Percentiles rank a stretch among this genome's conserved stretches.
These are phyloP conservation scores for Gymnopithys bicolor DNA, from an alignment of 2,797 vertebrate species.

Conservation along the genomic window DNA sequence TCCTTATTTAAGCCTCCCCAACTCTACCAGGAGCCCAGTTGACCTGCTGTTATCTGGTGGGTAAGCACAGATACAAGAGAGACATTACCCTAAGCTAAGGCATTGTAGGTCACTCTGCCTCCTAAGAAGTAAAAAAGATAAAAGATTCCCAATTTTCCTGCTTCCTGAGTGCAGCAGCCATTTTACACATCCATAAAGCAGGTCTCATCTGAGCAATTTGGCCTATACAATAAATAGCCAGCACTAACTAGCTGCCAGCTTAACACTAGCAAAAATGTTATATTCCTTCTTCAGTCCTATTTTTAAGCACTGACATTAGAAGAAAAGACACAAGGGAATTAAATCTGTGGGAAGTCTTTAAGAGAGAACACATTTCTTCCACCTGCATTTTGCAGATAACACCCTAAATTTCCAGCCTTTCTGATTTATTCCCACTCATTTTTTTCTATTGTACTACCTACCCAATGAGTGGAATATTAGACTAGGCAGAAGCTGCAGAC, in stretches of 20 bases:
- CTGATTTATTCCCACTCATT: conserved; percentile 10
- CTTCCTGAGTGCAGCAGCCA: neutral
- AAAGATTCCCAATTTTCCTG: neutral
- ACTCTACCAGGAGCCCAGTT: neutral
- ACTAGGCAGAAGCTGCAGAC: neutral
- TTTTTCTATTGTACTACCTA: neutral
- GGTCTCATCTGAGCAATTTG: neutral
- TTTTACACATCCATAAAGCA: neutral
- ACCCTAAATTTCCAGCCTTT: conserved; percentile 2
- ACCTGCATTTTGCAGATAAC: conserved; percentile 42
- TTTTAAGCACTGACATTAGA: conserved; percentile 24
- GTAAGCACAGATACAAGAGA: neutral
- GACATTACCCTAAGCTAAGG: conserved; percentile 2
- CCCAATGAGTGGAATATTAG: neutral
- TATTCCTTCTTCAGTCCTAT: conserved; percentile 7
- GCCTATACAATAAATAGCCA: neutral
- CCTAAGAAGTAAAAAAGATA: conserved; percentile 19
- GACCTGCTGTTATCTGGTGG: conserved; percentile 22
- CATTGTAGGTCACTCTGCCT: neutral
- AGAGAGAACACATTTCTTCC: conserved; percentile 8
- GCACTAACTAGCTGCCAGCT: conserved; percentile 13
- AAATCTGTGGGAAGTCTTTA: conserved; percentile 22
- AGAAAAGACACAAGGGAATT: conserved; percentile 30
- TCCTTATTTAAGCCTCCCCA: neutral
- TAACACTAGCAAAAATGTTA: conserved; percentile 3